Base-by-base conservation (phyloP, 2,113 vertebrate genomes). In the Tyrannus savana region DNA sequence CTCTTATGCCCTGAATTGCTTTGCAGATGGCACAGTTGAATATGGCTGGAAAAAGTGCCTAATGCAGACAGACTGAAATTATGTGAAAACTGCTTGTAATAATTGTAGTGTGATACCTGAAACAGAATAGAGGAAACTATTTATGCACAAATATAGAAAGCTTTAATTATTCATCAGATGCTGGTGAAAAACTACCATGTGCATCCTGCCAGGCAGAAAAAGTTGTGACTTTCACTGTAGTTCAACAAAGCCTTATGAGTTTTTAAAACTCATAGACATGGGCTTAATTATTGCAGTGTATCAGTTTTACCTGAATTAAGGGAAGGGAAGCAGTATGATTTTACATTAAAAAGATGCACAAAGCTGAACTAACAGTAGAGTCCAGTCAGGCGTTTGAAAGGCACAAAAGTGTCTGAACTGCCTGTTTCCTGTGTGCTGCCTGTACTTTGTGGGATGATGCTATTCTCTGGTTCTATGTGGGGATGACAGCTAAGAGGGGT, bases 401-500 rank as follows among this genome's bases (percentile, higher is more conserved):
- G 37, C 33, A 56, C 3, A 22, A 9, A 33, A 18, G 10, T 17
- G 10, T 47, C 27, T 37, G 39, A 18, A 14, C 37, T 56, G 18
- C 6, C 41, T 2, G 0, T 67, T 42, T 49, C 19, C 22, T 44
- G 12, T 42, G 55, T 39, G 11, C 75, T 90, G 50, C 67, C 30
- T 46, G 13, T 46, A 42, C 68, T n/a, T 90, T 80, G 77, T 10
- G 44, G 73, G 42, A 59, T 84, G 95, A 25, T 87, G 68, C 8
- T 63, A 47, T 77, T 88, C 63, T 86, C 64, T 3, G 12, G 50
- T 52, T 90, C 24, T 72, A 3, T 21, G 27, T 84, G 35, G 91
- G 59, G 76, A 81, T 93, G 64, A 44, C 64, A 49, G 52, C 73
- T 96, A 93, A 97, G 95, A 87, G 84, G 86, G 56, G 89, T 93